Evolutionary conservation across 2,888 invertebrate species (phyloP).

Genomic region (Tuberolachnus salignus): DNA sequence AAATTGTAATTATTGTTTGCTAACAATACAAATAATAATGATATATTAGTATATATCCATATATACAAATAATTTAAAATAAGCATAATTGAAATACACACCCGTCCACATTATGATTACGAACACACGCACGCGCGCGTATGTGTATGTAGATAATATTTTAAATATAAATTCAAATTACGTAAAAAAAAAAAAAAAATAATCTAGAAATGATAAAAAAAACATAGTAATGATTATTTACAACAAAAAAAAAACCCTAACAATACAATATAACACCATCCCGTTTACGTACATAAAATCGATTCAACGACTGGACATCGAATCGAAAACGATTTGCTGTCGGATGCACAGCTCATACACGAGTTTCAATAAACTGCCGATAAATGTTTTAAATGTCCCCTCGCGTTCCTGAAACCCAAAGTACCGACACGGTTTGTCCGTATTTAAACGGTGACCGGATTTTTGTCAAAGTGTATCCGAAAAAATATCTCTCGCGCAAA

Average conservation of each 20-base stretch:
- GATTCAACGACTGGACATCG: slow-evolving; percentile 1
- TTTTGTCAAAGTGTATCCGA: neutral
- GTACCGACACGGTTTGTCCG: slow-evolving; percentile 2
- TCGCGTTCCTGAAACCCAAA: slow-evolving; percentile 44
- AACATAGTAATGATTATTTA: slow-evolving; percentile 48
- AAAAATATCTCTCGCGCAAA: slow-evolving; percentile 11
- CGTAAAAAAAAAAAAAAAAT: neutral
- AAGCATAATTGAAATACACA: slow-evolving; percentile 4
- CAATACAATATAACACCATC: slow-evolving; percentile 21
- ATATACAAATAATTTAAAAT: slow-evolving; percentile 10
- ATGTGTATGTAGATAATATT: neutral
- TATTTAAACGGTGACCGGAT: neutral
- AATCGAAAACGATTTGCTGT: neutral
- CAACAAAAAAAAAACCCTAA: slow-evolving; percentile 32
- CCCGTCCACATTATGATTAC: neutral
- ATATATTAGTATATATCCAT: neutral
- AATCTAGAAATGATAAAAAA: too few relatives aligned
- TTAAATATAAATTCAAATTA: neutral
- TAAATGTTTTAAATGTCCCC: slow-evolving; percentile 38
- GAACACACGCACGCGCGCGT: neutral
- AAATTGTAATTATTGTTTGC: neutral
- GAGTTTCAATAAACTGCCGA: slow-evolving; percentile 45
- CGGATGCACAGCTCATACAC: neutral
- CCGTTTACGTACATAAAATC: slow-evolving; percentile 5
- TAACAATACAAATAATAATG: slow-evolving; percentile 4